Evolutionary conservation across 2,113 vertebrate species (phyloP).

Genomic region (Serinus canaria): DNA sequence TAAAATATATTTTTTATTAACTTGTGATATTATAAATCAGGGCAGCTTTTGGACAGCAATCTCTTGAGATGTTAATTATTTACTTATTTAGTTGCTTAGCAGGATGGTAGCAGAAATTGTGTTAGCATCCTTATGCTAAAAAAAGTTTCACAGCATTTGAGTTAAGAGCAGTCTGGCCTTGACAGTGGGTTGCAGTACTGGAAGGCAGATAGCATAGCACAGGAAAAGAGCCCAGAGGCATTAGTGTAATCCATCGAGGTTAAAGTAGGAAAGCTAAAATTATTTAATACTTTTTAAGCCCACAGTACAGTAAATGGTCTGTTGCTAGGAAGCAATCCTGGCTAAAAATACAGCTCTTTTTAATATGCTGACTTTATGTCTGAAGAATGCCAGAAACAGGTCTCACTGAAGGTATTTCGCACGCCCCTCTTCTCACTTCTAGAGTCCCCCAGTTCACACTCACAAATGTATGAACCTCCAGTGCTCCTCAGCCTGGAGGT

Average conservation of each 20-base stretch:
- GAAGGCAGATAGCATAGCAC: background rate
- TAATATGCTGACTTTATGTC: background rate
- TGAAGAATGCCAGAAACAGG: background rate
- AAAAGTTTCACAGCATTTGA: background rate
- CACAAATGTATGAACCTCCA: background rate
- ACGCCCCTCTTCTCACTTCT: background rate
- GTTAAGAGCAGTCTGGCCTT: background rate
- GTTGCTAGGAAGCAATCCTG: constrained; percentile 38
- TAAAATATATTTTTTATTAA: background rate
- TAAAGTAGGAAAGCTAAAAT: constrained; percentile 63
- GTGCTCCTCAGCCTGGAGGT: background rate
- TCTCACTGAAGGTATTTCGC: background rate
- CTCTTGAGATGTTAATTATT: background rate
- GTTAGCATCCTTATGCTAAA: background rate
- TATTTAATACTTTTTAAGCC: constrained; percentile 62
- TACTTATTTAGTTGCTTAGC: background rate
- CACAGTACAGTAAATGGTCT: constrained; percentile 14
- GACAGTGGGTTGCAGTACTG: background rate
- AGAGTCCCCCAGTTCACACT: background rate
- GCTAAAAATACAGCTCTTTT: constrained; percentile 26
- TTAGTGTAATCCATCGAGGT: constrained; percentile 52
- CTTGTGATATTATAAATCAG: background rate
- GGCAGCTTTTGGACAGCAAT: background rate
- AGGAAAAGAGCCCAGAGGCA: constrained; percentile 33
- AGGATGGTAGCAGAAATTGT: background rate